Evolutionary conservation across 1,140 invertebrate species (phyloP), one percentile per base, ranked within the genome.

Genomic region (Lepidotrigona ventralis): DNA sequence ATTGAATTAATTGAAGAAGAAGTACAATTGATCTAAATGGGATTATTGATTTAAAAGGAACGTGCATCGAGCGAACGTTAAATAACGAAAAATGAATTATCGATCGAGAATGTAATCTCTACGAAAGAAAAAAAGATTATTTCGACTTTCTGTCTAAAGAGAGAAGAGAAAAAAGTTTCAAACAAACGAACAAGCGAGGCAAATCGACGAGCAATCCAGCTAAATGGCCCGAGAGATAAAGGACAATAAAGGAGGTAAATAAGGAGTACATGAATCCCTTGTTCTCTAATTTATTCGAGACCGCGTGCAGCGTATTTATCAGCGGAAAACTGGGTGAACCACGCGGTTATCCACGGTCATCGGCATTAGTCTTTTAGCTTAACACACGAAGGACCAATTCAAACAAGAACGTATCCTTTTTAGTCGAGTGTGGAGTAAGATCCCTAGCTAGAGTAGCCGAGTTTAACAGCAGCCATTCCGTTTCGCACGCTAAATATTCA

Each of bases 401-500:
- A 79, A n/a, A 70, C 81, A 69, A 83, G 68, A 83, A 63, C 66
- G 58, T 39, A 68, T 77, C 68, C 69, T 79, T 60, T 66, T 53
- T 72, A 64, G 79, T 54, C 60, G 53, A 26, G 39, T 21, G 39
- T 58, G 33, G 33, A 39, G 21, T 54, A 69, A 85, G 66, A 83
- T 86, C 79, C 78, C 33, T n/a, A 63, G 17, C 5, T 33, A n/a
- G 71, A 33, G 39, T 64, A 74, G 60, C 54, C 80, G 53, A 75
- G 63, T 83, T 86, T 71, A 86, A 54, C 80, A 56, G 5, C 64
- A 75, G 77, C 81, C 85, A 78, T 60, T 85, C 56, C 53, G 70
- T 72, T 71, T 81, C 73, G 66, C 76, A 84, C 83, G 85, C 86
- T 90, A 90, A 90, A 90, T 90, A 90, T 90, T 90, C 89, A 90